These are phyloP conservation scores for Macrosiphum euphorbiae DNA, from an alignment of 2,888 invertebrate genomes.

Conservation along the genomic window DNA sequence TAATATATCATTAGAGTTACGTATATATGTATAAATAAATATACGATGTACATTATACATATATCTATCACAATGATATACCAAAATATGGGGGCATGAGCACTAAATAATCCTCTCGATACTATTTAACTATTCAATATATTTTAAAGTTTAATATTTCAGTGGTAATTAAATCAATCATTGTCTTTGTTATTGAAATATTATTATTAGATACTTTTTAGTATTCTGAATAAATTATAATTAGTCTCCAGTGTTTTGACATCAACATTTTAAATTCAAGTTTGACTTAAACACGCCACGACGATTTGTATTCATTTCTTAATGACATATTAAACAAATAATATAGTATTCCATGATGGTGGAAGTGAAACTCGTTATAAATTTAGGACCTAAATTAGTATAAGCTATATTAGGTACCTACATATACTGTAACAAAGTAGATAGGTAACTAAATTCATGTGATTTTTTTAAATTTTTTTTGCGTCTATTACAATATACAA, in stretches of 20 bases:
- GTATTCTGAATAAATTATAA: conserved; percentile 12
- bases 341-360: not conserved
- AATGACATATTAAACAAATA: not conserved
- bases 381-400: not conserved
- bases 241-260: not conserved
- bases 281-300: not conserved
- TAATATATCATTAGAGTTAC: not conserved
- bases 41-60: not conserved
- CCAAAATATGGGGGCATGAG: not conserved
- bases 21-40: not conserved
- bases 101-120: not conserved
- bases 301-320: not conserved
- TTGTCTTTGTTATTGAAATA: conserved; percentile 2
- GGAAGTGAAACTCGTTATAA: not conserved
- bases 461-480: too few species aligned
- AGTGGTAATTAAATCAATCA: not conserved
- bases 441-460: too few species aligned
- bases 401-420: not conserved
- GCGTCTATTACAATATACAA: too few species aligned
- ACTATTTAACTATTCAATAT: not conserved
- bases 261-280: not conserved
- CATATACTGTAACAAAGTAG: too few species aligned
- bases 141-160: not conserved
- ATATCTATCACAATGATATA: not conserved
- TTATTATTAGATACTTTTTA: not conserved